Conservation (phyloP, 1,140 invertebrate species). For the Drosophila orena region DNA sequence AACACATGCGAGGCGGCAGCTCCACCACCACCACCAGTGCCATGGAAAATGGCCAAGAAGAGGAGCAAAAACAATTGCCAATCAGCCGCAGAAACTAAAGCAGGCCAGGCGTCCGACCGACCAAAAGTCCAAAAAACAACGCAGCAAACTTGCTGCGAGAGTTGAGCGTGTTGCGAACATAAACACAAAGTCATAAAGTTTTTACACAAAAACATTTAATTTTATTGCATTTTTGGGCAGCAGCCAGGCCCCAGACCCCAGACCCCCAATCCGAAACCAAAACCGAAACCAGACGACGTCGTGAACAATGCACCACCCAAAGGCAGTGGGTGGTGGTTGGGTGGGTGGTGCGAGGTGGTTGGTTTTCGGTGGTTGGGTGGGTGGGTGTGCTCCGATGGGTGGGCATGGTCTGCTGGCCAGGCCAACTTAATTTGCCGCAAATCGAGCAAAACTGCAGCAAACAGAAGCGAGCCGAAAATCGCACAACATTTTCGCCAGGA, state of each 20-base stretch:
- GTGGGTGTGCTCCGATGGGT: slow-evolving; percentile 9
- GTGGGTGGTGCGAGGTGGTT: background rate
- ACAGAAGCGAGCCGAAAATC: slow-evolving; percentile 36
- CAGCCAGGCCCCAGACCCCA: slow-evolving; percentile 53
- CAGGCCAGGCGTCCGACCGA: slow-evolving; percentile 64
- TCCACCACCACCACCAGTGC: slow-evolving; percentile 14
- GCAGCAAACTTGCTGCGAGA: slow-evolving; percentile 23
- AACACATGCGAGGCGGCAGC: slow-evolving; percentile 64
- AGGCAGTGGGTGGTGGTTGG: background rate
- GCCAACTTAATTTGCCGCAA: slow-evolving; percentile 79
- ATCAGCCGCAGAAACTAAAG: slow-evolving; percentile 68
- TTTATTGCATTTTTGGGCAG: slow-evolving; percentile 81
- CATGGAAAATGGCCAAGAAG: slow-evolving; percentile 19
- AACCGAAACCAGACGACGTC: slow-evolving; percentile 18
- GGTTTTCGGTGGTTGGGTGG: background rate
- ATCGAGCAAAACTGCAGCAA: slow-evolving; percentile 76
- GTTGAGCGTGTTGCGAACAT: slow-evolving; percentile 72
- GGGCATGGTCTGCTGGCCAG: slow-evolving; percentile 66
- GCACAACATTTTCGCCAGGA: slow-evolving; percentile 28
- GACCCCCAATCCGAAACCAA: slow-evolving; percentile 12
- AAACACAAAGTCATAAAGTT: slow-evolving; percentile 82
- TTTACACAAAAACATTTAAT: slow-evolving; percentile 82
- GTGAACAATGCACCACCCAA: slow-evolving; percentile 38
- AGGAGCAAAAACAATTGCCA: slow-evolving; percentile 55
- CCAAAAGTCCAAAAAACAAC: slow-evolving; percentile 45